Base-by-base conservation (phyloP, 2,888 invertebrate species). In the Oscheius onirici region DNA sequence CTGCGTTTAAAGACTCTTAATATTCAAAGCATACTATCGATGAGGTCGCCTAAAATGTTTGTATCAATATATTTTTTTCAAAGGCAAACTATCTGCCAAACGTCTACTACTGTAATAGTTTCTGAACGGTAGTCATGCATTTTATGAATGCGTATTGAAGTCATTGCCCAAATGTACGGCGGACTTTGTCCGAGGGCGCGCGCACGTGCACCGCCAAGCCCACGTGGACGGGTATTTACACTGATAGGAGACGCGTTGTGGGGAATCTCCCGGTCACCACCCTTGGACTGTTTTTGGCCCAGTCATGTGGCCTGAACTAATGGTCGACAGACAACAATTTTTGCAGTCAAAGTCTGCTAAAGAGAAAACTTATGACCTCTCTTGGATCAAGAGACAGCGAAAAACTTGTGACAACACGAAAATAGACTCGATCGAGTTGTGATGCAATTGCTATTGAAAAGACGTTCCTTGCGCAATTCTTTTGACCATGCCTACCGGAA, bases 151-250 rank as follows among this genome's bases (percentile, higher is more conserved):
- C 26, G 26, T 26, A 55, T 24, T 55, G 26, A 20, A 58, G 20
- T 58, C 41, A 58, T 58, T 20, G 58, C 58, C 40, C 58, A 58
- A n/a, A 28, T 40, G 17, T 40, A 41, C 41, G 58, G 40, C 66
- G 75, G 75, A 75, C 75, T 75, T 75, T 75, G 75, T 71, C 75
- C 74, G 61, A 60, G 20, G 41, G 57, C 58, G 17, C 20, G 49
- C 67, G 70, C 75, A 75, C 75, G 75, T 75, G 75, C 68, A 71
- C 61, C 49, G 63, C 63, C 3, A 46, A 49, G 28, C 68, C 75
- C 75, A 73, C 68, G 72, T 70, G 67, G 61, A 61, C 66, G 54
- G 44, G 49, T 63, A 52, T 66, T 66, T 52, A 51, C 66, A 66
- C 66, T 54, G 66, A 66, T 66, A 66, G 51, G 41, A 34, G 52